Evolutionary conservation across 2,797 vertebrate genomes (phyloP), one percentile per base, ranked within the genome.

Genomic region (Thripadectes ignobilis): DNA sequence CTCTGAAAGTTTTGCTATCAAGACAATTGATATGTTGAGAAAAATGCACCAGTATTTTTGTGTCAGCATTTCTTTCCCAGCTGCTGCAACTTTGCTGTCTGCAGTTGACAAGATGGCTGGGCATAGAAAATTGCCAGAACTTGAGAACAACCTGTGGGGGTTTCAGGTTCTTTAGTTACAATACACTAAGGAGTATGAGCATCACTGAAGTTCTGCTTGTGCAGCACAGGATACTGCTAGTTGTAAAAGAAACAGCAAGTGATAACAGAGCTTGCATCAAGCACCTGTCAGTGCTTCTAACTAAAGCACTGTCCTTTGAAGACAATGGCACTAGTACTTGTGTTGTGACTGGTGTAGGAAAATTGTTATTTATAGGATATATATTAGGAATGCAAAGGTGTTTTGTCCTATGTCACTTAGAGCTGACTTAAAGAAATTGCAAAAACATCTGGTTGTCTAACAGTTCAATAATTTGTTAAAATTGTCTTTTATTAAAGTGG

Each of bases 91-190:
- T 92, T 88, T 92, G 36, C 67, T 85, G 23, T 91, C 83, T 92
- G 85, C 54, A 76, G 48, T 88, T 94, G 92, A 94, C 66, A 91
- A 87, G 89, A 84, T 72, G 77, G 26, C 80, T 93, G 71, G 77
- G 76, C 55, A 5, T 15, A 92, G 92, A 97, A 95, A 74, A 46
- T 92, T 96, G 95, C 91, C 95, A 93, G 91, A 94, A 81, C 69
- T 52, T 76, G 43, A 76, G 55, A 74, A 43, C 29, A 68, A 66
- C 92, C 91, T 85, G 38, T 73, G 94, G 89, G 91, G 91, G 80
- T 93, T 93, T 88, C 71, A 81, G 66, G 65, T 97, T 96, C 94
- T 92, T 85, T n/a, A 65, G 58, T 97, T 96, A 91, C 83, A 73
- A 15, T 79, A 21, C 91, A 66, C 83, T 41, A 6, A 85, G 82